Conservation (phyloP, 2,797 vertebrate species). For the Anolis apletophallus region DNA sequence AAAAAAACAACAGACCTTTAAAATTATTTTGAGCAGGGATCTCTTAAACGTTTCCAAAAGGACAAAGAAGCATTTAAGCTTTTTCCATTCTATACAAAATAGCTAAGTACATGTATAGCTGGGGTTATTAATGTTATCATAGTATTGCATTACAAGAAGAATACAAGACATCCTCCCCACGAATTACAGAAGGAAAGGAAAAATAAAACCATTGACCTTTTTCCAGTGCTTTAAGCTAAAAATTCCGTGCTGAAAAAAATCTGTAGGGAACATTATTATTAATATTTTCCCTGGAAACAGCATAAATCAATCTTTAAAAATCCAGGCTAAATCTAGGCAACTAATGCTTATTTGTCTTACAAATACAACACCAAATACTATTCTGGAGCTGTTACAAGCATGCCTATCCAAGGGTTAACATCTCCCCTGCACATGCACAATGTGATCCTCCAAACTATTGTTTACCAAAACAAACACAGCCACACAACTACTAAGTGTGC, state of each 20-base stretch:
- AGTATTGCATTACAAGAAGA: slow-evolving; percentile 37
- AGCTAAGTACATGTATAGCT: neutral
- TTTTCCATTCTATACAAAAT: neutral
- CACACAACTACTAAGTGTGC: too few relatives aligned
- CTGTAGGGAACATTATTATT: slow-evolving; percentile 27
- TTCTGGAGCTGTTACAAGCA: neutral
- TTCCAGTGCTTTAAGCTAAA: slow-evolving; percentile 45
- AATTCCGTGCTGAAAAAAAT: slow-evolving; percentile 1
- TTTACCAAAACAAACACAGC: neutral
- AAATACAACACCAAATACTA: neutral
- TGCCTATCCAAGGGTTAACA: neutral
- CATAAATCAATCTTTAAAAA: neutral
- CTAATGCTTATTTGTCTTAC: neutral
- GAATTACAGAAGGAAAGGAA: slow-evolving; percentile 23
- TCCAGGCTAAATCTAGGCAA: neutral
- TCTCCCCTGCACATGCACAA: neutral
- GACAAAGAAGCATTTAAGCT: neutral
- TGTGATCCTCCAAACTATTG: neutral
- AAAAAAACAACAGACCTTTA: neutral
- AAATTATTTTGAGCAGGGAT: neutral
- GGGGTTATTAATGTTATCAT: neutral
- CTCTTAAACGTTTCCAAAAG: neutral
- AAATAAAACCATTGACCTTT: slow-evolving; percentile 33
- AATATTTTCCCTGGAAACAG: slow-evolving; percentile 11
- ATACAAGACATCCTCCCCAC: slow-evolving; percentile 1